Conservation (phyloP, 1,140 invertebrate genomes). For the Laodelphax striatellus region DNA sequence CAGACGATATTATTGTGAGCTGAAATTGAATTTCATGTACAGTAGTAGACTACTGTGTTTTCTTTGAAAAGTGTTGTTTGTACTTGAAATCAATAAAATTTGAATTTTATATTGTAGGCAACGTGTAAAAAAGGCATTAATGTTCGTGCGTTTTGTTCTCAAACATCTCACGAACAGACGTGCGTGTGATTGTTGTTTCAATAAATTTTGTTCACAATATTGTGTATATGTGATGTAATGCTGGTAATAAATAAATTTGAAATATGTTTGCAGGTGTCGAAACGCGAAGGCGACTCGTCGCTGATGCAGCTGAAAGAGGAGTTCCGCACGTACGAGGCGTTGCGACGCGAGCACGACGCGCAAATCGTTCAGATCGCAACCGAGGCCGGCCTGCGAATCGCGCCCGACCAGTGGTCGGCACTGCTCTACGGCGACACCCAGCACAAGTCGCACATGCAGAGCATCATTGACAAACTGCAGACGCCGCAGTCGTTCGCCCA, state of each 20-base stretch:
- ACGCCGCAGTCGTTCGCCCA: constrained; percentile 84
- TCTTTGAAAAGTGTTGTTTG: too few species aligned
- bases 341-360: constrained; percentile 93
- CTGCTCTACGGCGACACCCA: constrained; percentile 88
- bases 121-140: too few species aligned
- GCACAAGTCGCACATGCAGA: constrained; percentile 98
- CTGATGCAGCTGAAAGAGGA: constrained; percentile 98
- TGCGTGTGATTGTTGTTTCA: too few species aligned
- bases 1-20: too few species aligned
- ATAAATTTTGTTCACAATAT: too few species aligned
- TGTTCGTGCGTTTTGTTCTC: too few species aligned
- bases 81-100: too few species aligned
- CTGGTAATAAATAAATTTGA: constrained; percentile 4
- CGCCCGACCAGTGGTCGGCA: constrained; percentile 97
- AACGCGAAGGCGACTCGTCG: constrained; percentile 93
- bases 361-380: constrained; percentile 97
- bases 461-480: constrained; percentile 90
- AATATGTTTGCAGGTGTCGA: constrained; percentile 60
- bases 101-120: too few species aligned
- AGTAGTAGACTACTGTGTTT: too few species aligned
- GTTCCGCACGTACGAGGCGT: constrained; percentile 85
- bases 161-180: too few species aligned
- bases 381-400: constrained; percentile 91
- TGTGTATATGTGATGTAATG: too few species aligned
- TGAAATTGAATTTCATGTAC: too few species aligned